phyloP scores from a whole-genome alignment of 2,888 invertebrate genomes.

The Pammene aurita region DNA sequence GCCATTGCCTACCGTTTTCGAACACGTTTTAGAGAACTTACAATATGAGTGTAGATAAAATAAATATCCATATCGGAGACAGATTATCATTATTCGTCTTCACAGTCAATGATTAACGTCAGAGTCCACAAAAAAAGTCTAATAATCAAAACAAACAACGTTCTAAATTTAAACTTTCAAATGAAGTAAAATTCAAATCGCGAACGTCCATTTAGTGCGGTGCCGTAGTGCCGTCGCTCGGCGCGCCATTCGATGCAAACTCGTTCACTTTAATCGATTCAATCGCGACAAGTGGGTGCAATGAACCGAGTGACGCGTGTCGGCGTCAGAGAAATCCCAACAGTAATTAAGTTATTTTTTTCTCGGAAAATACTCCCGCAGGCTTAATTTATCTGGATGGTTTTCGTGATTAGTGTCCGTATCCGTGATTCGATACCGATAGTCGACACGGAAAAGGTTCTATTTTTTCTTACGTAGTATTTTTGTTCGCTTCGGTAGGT shows the following conservation, averaged over 20 bases:
- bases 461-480: neutral
- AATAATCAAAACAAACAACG: constrained; percentile 22
- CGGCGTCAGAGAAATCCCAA: constrained; percentile 38
- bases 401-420: constrained; percentile 26
- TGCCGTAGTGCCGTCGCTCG: constrained; percentile 16
- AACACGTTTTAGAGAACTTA: too few species aligned
- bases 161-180: constrained; percentile 29
- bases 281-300: constrained; percentile 55
- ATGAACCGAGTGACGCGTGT: constrained; percentile 60
- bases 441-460: too few species aligned
- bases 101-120: too few species aligned
- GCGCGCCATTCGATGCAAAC: constrained; percentile 42
- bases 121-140: neutral
- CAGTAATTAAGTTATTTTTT: constrained; percentile 41
- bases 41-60: too few species aligned
- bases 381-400: constrained; percentile 26
- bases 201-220: constrained; percentile 19
- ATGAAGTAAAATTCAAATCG: constrained; percentile 28
- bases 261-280: constrained; percentile 60
- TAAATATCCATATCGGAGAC: too few species aligned
- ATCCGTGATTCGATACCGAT: constrained; percentile 4
- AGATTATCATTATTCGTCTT: too few species aligned
- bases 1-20: too few species aligned
- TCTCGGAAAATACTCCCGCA: constrained; percentile 34
- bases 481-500: neutral